phyloP scores from a whole-genome alignment of 2,113 vertebrate genomes.

The Butastur rufipennis region DNA sequence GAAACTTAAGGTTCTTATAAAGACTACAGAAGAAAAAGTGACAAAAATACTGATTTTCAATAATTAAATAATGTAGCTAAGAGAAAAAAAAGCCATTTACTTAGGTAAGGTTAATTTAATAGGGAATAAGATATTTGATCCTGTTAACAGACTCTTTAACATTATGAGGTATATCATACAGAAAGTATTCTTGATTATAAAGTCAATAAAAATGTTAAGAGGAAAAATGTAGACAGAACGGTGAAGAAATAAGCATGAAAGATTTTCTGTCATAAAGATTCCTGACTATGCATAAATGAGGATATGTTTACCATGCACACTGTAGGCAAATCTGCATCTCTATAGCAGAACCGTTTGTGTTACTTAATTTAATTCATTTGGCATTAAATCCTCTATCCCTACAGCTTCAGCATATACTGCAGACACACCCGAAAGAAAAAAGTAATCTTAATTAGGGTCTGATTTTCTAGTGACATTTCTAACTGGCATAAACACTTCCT shows the following conservation, averaged over 20 bases:
- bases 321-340: background rate
- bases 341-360: background rate
- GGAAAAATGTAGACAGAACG: background rate
- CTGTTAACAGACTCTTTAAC: background rate
- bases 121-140: background rate
- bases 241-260: constrained; percentile 8
- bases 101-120: background rate
- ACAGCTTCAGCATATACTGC: background rate
- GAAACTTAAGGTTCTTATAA: background rate
- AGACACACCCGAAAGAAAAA: background rate
- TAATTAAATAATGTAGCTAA: background rate
- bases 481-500: background rate
- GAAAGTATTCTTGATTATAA: background rate
- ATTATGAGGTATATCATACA: background rate
- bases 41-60: background rate
- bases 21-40: background rate
- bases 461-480: background rate
- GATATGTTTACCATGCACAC: background rate
- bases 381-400: background rate
- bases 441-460: background rate
- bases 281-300: background rate
- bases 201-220: constrained; percentile 1
- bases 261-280: background rate
- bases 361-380: background rate
- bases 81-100: background rate